Percentiles rank a stretch among this genome's conserved stretches.
These are phyloP conservation scores for human (Homo sapiens) DNA, from an alignment of 2,113 vertebrate genomes.

Conservation along the genomic window GRCh38 chr22:45271501-45272000, in stretches of 20 bases:
- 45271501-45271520: background rate
- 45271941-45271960: background rate
- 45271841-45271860: too few relatives aligned
- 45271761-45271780: background rate
- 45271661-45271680: background rate
- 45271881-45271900: background rate
- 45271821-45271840: too few relatives aligned
- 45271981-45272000: accelerated
- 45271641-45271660: background rate
- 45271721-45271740: background rate
- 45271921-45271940: background rate
- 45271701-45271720: background rate
- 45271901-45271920: background rate
- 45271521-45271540: background rate
- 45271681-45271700: background rate
- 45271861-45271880: background rate
- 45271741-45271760: background rate
- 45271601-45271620: background rate
- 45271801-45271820: background rate
- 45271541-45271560: background rate
- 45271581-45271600: background rate
- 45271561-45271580: background rate
- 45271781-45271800: background rate
- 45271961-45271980: too few relatives aligned
- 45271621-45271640: background rate